These are phyloP conservation scores for Hippocampus barbouri DNA, from an alignment of 2,113 vertebrate genomes.

Conservation along the genomic window DNA sequence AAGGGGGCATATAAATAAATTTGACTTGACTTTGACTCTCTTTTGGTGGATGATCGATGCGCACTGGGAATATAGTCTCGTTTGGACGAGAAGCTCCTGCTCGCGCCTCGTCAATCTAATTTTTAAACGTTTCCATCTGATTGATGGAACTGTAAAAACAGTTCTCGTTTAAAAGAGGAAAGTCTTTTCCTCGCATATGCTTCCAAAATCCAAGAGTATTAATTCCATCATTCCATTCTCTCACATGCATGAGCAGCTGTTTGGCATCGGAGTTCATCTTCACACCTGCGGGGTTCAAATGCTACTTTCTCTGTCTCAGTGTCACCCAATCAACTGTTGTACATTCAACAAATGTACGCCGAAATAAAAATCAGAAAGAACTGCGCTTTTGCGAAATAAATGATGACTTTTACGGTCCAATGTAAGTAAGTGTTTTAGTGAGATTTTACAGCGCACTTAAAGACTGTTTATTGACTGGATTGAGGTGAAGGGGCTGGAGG, in stretches of 20 bases:
- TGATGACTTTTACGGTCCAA: not conserved
- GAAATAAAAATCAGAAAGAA: not conserved
- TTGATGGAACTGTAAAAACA: not conserved
- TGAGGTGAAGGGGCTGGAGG: constrained; percentile 30
- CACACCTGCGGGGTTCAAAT: constrained; percentile 16
- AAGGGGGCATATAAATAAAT: no score
- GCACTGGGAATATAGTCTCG: constrained; percentile 36
- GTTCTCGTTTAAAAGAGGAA: not conserved
- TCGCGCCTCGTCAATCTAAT: constrained; percentile 20
- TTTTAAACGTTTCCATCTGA: constrained; percentile 29
- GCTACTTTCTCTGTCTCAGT: not conserved
- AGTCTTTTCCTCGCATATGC: not conserved
- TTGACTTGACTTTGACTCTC: not conserved
- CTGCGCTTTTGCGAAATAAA: not conserved
- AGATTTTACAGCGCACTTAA: not conserved
- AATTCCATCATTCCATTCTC: constrained; percentile 18
- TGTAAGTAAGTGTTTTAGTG: not conserved
- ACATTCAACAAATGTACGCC: not conserved
- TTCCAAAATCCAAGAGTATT: constrained; percentile 12
- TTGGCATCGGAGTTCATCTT: constrained; percentile 5
- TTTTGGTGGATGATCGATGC: constrained; percentile 30
- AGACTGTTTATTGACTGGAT: constrained; percentile 18
- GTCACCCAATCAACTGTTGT: not conserved
- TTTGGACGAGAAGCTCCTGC: constrained; percentile 53
- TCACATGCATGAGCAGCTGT: constrained; percentile 47